Percentiles rank a stretch among this genome's conserved stretches.
These are phyloP conservation scores for Tadarida brasiliensis DNA, from an alignment of 2,797 vertebrate genomes.

Conservation along the genomic window DNA sequence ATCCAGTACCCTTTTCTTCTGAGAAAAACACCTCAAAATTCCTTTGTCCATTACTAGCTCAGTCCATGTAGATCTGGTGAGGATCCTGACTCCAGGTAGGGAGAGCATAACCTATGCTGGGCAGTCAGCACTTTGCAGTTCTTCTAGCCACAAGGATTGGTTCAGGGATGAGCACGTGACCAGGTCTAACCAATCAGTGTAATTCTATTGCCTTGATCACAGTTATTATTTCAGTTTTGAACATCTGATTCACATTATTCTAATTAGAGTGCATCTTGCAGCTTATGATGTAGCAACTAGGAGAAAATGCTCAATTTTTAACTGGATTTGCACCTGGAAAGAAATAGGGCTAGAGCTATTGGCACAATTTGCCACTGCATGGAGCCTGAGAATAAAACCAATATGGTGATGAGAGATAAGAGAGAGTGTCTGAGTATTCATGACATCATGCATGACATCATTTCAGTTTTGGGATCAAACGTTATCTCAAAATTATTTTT, in stretches of 20 bases:
- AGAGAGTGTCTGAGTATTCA: background rate
- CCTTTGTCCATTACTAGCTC: background rate
- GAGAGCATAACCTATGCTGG: background rate
- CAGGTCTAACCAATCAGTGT: background rate
- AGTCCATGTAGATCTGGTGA: background rate
- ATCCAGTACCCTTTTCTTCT: background rate
- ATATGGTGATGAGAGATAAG: background rate
- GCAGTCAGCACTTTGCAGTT: background rate
- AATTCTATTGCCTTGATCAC: background rate
- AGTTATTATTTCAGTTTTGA: slow-evolving; percentile 25
- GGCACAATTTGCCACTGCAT: background rate
- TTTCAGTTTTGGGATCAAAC: background rate
- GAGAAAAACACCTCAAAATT: background rate
- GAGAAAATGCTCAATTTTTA: background rate
- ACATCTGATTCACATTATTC: background rate
- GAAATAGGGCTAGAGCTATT: background rate
- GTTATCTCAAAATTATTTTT: slow-evolving; percentile 25
- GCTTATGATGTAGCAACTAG: background rate
- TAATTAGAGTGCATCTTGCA: background rate
- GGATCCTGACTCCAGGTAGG: background rate
- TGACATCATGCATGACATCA: background rate
- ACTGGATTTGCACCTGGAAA: background rate
- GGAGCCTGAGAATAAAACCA: background rate
- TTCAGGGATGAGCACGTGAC: background rate
- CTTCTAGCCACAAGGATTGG: background rate